Percentiles rank a stretch among this genome's conserved stretches.
Conservation (phyloP, 2,888 invertebrate species). For the Drosophila pseudotalamancana region DNA sequence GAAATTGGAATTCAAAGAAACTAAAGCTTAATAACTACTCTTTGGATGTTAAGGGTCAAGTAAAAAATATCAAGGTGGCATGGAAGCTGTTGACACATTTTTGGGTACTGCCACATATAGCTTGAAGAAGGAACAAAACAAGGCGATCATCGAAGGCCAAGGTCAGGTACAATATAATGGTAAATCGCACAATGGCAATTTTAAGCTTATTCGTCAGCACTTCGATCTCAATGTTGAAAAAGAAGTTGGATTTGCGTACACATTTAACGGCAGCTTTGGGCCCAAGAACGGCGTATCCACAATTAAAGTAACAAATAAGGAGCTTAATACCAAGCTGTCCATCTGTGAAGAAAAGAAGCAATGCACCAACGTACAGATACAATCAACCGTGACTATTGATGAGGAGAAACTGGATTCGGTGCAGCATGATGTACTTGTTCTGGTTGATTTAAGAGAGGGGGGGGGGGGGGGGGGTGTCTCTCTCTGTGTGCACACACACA, state of each 20-base stretch:
- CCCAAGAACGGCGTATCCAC: constrained; percentile 89
- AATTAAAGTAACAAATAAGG: constrained; percentile 89
- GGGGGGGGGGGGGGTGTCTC: no score
- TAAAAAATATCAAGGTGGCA: constrained; percentile 88
- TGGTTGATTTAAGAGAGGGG: constrained; percentile 90
- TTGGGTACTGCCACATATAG: constrained; percentile 90
- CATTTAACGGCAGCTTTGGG: constrained; percentile 89
- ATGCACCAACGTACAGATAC: constrained; percentile 89
- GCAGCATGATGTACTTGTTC: constrained; percentile 87
- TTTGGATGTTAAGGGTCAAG: constrained; percentile 87
- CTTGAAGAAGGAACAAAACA: constrained; percentile 89
- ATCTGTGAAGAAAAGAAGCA: constrained; percentile 92
- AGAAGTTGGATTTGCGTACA: constrained; percentile 88
- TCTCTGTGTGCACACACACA: no score
- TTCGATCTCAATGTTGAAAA: constrained; percentile 86
- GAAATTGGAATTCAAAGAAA: constrained; percentile 87
- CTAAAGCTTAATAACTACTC: constrained; percentile 88
- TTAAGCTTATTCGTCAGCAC: constrained; percentile 89
- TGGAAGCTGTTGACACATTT: constrained; percentile 87
- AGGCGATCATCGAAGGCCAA: constrained; percentile 90
- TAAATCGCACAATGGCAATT: constrained; percentile 88
- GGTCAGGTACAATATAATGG: constrained; percentile 90
- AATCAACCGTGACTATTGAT: constrained; percentile 70
- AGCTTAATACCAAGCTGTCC: constrained; percentile 89
- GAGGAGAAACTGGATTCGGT: constrained; percentile 81